Evolutionary conservation across 1,140 invertebrate genomes (phyloP).

Genomic region (Drosophila ohnishii): DNA sequence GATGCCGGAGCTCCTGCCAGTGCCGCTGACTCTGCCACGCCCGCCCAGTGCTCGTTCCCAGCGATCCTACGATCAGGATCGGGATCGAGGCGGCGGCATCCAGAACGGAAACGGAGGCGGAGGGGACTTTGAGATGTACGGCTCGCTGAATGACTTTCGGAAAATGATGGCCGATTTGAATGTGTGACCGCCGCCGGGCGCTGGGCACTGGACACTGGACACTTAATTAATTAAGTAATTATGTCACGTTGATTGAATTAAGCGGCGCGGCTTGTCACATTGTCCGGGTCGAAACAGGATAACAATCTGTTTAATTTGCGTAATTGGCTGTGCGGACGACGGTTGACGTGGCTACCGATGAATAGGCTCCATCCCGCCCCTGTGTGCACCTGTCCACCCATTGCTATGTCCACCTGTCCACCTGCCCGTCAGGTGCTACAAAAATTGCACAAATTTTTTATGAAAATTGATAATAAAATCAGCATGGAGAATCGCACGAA

Average conservation of each 20-base stretch:
- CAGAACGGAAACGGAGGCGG: background rate
- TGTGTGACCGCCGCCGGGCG: slow-evolving; percentile 82
- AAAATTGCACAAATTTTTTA: slow-evolving; percentile 43
- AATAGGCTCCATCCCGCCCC: slow-evolving; percentile 21
- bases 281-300: slow-evolving; percentile 68
- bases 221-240: slow-evolving; percentile 81
- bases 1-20: slow-evolving; percentile 96
- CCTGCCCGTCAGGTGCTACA: slow-evolving; percentile 32
- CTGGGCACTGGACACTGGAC: slow-evolving; percentile 2
- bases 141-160: slow-evolving; percentile 90
- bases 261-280: slow-evolving; percentile 43
- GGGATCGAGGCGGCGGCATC: slow-evolving; percentile 15
- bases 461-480: slow-evolving; percentile 69
- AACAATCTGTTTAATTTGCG: slow-evolving; percentile 81
- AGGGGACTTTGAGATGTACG: slow-evolving; percentile 89
- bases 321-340: slow-evolving; percentile 78
- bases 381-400: background rate
- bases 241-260: slow-evolving; percentile 74
- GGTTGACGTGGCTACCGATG: slow-evolving; percentile 66
- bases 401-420: slow-evolving; percentile 7
- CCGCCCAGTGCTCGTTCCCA: slow-evolving; percentile 88
- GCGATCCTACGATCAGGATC: slow-evolving; percentile 11
- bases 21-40: slow-evolving; percentile 91
- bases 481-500: background rate
- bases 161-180: slow-evolving; percentile 93